Percentiles rank a stretch among this genome's conserved stretches.
phyloP scores from a whole-genome alignment of 2,113 vertebrate species.

The Xyliphius kryptos region DNA sequence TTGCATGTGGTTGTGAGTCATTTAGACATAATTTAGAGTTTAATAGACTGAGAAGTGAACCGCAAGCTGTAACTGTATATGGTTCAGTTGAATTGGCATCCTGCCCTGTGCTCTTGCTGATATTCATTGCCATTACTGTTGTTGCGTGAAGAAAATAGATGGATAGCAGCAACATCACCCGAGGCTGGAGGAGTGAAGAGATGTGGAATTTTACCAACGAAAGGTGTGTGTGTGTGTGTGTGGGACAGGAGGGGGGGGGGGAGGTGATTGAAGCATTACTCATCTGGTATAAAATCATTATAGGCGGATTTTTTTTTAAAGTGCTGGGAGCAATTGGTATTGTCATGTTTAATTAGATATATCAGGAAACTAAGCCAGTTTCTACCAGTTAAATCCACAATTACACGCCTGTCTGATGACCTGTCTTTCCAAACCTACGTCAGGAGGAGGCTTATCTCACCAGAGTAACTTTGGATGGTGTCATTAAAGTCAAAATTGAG shows the following conservation, averaged over 20 bases:
- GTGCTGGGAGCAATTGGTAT: constrained; percentile 4
- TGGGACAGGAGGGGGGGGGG: background rate
- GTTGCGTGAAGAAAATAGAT: background rate
- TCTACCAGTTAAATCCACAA: constrained; percentile 12
- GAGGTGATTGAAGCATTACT: constrained; percentile 11
- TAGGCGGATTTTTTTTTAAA: constrained; percentile 5
- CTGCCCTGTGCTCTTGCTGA: background rate
- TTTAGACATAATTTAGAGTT: background rate
- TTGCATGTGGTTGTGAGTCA: too few relatives aligned
- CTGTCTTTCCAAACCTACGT: constrained; percentile 6
- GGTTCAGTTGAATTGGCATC: constrained; percentile 4
- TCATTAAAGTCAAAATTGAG: background rate
- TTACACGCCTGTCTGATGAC: constrained; percentile 3
- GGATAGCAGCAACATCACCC: constrained; percentile 23
- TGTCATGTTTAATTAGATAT: constrained; percentile 15
- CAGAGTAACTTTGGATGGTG: constrained; percentile 6
- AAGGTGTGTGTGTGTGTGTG: constrained; percentile 12
- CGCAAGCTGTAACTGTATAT: background rate
- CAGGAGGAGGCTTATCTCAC: constrained; percentile 22
- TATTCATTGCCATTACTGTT: background rate
- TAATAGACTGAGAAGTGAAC: constrained; percentile 2
- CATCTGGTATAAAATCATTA: constrained; percentile 18
- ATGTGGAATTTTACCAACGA: constrained; percentile 38
- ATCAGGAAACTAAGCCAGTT: constrained; percentile 14
- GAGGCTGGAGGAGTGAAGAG: constrained; percentile 27